Evolutionary conservation across 1,140 invertebrate species (phyloP).

Genomic region (Achroia grisella): DNA sequence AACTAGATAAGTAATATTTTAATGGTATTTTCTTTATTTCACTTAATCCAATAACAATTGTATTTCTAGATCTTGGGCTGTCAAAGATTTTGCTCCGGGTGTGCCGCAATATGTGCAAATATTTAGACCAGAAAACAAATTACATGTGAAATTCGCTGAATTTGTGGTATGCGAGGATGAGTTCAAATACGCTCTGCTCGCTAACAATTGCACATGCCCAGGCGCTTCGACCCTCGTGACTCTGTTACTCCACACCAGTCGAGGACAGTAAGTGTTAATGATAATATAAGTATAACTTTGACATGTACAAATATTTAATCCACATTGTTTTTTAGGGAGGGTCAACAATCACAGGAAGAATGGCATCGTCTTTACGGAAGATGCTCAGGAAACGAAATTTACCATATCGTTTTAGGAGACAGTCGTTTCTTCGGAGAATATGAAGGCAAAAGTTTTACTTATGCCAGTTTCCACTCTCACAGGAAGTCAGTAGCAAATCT

Average conservation of each 20-base stretch:
- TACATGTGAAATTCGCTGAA: conserved; percentile 98
- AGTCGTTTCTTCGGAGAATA: conserved; percentile 98
- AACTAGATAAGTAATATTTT: neutral
- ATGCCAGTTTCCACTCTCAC: conserved; percentile 98
- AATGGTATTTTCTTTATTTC: neutral
- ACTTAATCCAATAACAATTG: neutral
- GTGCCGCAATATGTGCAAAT: conserved; percentile 99
- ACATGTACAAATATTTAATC: neutral
- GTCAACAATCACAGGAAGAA: conserved; percentile 96
- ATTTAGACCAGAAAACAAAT: conserved; percentile 97
- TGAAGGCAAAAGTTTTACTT: conserved; percentile 98
- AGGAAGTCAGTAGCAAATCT: conserved; percentile 85
- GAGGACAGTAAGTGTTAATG: conserved; percentile 88
- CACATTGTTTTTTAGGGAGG: conserved; percentile 82
- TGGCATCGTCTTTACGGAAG: conserved; percentile 98
- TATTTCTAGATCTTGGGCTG: conserved; percentile 89
- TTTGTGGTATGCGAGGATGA: conserved; percentile 98
- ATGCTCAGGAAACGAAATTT: conserved; percentile 99
- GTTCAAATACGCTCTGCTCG: conserved; percentile 96
- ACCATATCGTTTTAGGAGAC: conserved; percentile 96
- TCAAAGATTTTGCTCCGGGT: conserved; percentile 97
- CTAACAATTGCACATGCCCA: conserved; percentile 98
- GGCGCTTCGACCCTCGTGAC: conserved; percentile 97
- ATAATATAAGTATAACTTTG: neutral
- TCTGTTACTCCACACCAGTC: conserved; percentile 93